Base-by-base conservation (phyloP, 2,888 invertebrate genomes). In the Chouioia cunea region DNA sequence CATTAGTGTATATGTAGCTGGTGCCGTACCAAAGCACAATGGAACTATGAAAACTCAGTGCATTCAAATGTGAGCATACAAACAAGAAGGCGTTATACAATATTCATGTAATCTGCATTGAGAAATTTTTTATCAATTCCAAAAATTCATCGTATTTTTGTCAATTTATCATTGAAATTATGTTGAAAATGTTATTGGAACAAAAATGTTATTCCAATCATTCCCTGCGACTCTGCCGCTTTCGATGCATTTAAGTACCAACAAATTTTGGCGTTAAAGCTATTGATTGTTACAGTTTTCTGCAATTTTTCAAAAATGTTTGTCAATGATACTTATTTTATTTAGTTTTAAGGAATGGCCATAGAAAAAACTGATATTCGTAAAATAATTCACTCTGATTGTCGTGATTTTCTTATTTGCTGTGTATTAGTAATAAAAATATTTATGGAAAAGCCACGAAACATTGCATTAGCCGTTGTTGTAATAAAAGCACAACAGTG, bases 1-100 rank as follows among this genome's bases (percentile, higher is more conserved):
- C 10, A 16, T 43, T 64, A 48, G 14, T n/a, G n/a, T 44, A 3
- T 20, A 43, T 36, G 10, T 44, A 70, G 44, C 18, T 60, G 56
- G 43, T 67, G 22, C 66, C 27, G 47, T 60, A 60, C 64, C 66
- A 73, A 64, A 64, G 67, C 65, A 70, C 59, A 73, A 67, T 58
- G 58, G 20, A 59, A 62, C 16, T 43, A 50, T 52, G 52, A 60
- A 60, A 66, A 52, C 52, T 43, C 20, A 60, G 27, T 36, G 27
- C 27, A 46, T 64, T 16, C 46, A 64, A 22, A 12, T 65, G 18
- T 20, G 15, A 65, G 46, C 15, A n/a, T 44, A 47, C 27, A 20
- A 53, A 27, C 6, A 22, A 54, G 47, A 46, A 20, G 58, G 8
- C 27, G 20, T 52, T 53, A 18, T 56, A 18, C 2, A 23, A 18